A percentile compares a stretch with the other conserved stretches of the same genome.
phyloP scores from a whole-genome alignment of 2,888 invertebrate genomes.

The Trachelus tabidus region DNA sequence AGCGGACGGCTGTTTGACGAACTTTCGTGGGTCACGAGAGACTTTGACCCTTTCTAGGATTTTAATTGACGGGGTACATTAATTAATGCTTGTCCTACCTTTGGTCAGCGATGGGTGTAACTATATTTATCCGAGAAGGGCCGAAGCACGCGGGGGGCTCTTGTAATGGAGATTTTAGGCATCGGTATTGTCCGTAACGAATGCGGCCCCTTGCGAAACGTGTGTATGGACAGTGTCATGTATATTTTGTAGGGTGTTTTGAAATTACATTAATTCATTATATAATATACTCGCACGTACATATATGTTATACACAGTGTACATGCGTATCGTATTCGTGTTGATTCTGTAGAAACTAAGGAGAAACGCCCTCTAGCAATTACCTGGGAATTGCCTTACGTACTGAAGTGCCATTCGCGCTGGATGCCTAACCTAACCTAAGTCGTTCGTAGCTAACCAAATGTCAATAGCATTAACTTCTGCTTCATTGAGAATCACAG shows the following conservation, averaged over 20 bases:
- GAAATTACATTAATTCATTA: background rate
- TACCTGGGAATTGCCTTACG: background rate
- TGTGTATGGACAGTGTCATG: background rate
- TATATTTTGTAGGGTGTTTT: background rate
- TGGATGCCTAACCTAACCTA: background rate
- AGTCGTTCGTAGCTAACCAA: background rate
- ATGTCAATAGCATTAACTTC: background rate
- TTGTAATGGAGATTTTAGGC: background rate
- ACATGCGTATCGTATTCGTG: background rate
- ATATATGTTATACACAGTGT: background rate
- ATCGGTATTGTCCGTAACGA: background rate
- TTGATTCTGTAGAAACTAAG: background rate
- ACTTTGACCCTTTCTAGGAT: background rate
- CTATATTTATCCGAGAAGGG: background rate
- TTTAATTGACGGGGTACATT: background rate
- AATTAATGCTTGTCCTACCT: background rate
- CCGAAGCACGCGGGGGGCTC: background rate
- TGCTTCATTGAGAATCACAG: too few species aligned
- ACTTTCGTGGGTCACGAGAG: background rate
- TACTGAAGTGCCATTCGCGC: background rate
- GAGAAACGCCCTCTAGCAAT: background rate
- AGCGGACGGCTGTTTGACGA: background rate
- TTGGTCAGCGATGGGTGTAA: background rate
- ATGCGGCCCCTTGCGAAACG: background rate
- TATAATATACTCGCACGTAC: background rate